phyloP scores from a whole-genome alignment of 2,888 invertebrate species.

The Diaperis boleti region DNA sequence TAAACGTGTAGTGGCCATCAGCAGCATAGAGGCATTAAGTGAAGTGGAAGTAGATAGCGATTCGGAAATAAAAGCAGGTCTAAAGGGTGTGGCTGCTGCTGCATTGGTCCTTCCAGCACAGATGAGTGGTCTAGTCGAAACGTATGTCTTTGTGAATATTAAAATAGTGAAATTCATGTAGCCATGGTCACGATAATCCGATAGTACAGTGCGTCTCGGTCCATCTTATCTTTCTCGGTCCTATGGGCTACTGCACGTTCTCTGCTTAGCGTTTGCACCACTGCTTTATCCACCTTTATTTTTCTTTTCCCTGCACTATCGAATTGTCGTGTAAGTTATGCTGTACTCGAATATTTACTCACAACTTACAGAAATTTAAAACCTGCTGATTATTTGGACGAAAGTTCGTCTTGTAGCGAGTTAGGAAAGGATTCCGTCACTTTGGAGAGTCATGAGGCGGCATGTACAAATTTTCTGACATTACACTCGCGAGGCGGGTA shows the following conservation, averaged over 20 bases:
- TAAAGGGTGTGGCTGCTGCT: constrained; percentile 57
- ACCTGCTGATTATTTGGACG: constrained; percentile 62
- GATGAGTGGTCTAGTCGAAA: constrained; percentile 60
- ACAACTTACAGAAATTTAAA: constrained; percentile 56
- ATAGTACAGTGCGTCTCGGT: too few relatives aligned
- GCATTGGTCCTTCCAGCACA: constrained; percentile 60
- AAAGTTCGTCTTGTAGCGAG: constrained; percentile 66
- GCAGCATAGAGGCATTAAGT: constrained; percentile 60
- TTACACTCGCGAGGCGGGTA: constrained; percentile 61
- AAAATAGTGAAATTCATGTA: too few relatives aligned
- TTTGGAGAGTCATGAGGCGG: constrained; percentile 56
- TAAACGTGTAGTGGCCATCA: constrained; percentile 55
- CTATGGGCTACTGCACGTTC: too few relatives aligned
- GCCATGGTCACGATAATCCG: too few relatives aligned
- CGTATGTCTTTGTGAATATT: too few relatives aligned
- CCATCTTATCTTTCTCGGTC: too few relatives aligned
- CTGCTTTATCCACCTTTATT: too few relatives aligned
- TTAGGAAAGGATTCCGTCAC: constrained; percentile 63
- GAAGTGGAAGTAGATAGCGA: constrained; percentile 64
- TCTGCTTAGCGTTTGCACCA: too few relatives aligned
- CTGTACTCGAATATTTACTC: neutral
- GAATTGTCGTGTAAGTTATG: too few relatives aligned
- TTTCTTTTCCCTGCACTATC: too few relatives aligned
- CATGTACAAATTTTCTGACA: constrained; percentile 61
- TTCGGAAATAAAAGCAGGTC: constrained; percentile 57